Evolutionary conservation across 2,113 vertebrate genomes (phyloP), one percentile per base, ranked within the genome.

Genomic region (Danionella cerebrum): DNA sequence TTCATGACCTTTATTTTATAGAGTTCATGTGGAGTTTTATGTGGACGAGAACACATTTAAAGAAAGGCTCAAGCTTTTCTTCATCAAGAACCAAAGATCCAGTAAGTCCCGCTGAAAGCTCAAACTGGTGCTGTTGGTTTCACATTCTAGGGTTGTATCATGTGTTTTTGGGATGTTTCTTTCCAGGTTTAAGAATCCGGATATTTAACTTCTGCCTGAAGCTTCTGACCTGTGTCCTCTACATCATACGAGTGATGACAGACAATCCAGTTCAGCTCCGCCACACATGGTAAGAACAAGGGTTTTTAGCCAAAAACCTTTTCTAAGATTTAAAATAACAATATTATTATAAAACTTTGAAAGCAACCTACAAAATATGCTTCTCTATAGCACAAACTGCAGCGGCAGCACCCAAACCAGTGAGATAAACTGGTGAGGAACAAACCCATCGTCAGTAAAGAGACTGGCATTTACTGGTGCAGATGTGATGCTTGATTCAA

Each of bases 341-440:
- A n/a, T n/a, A n/a, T n/a, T n/a, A n/a, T n/a, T n/a, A n/a, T n/a
- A n/a, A n/a, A n/a, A n/a, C n/a, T n/a, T n/a, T n/a, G n/a, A n/a
- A n/a, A n/a, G n/a, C n/a, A n/a, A n/a, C n/a, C n/a, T n/a, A n/a
- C n/a, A n/a, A n/a, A n/a, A n/a, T n/a, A n/a, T n/a, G n/a, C n/a
- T n/a, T n/a, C n/a, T n/a, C n/a, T 70, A 31, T 76, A 87, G 87
- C 21, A 52, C 83, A 5, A 81, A 89, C 76, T 86, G 85, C 45
- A 87, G 79, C 10, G 78, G 78, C 53, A 81, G 84, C 2, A 54
- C 75, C 52, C 80, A 84, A 64, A 79, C 80, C 79, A 80, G 80
- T 67, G 84, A 84, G 42, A 87, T 87, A 59, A 85, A 86, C 83
- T 89, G 87, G 85, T 87, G 63, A 86, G 85, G 39, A 63, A 25